Evolutionary conservation across 2,888 invertebrate genomes (phyloP).

Genomic region (Archaeoteleia sp.): DNA sequence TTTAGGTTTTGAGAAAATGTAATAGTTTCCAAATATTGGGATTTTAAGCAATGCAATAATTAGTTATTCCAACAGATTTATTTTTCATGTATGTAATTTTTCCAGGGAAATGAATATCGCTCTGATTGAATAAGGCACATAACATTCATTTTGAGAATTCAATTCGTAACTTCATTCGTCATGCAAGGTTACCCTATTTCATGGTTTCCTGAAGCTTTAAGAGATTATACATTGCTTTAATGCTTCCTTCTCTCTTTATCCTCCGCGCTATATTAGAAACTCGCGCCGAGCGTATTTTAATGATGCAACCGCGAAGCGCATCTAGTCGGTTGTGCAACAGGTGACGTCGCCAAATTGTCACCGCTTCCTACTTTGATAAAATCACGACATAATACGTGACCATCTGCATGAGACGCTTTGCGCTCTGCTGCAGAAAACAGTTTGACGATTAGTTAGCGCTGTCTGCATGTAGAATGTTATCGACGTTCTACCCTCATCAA

Average conservation of each 20-base stretch:
- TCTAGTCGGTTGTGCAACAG: conserved; percentile 61
- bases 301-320: conserved; percentile 39
- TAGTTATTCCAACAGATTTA: too few relatives aligned
- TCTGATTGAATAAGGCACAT: too few relatives aligned
- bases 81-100: too few relatives aligned
- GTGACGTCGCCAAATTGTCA: conserved; percentile 65
- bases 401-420: conserved; percentile 32
- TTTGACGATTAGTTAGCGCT: conserved; percentile 37
- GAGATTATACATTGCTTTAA: not conserved
- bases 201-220: not conserved
- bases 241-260: not conserved
- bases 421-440: conserved; percentile 27
- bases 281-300: conserved; percentile 37
- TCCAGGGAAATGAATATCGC: too few relatives aligned
- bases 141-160: too few relatives aligned
- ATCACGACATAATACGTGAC: conserved; percentile 55
- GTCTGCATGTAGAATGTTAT: conserved; percentile 39
- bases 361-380: conserved; percentile 65
- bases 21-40: too few relatives aligned
- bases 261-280: conserved; percentile 13
- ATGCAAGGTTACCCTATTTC: not conserved
- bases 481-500: conserved; percentile 41
- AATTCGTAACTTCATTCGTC: too few relatives aligned
- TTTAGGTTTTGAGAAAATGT: too few relatives aligned
- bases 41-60: too few relatives aligned